Evolutionary conservation across 1,140 invertebrate species (phyloP), one percentile per base, ranked within the genome.

Genomic region (Drosophila tristis): DNA sequence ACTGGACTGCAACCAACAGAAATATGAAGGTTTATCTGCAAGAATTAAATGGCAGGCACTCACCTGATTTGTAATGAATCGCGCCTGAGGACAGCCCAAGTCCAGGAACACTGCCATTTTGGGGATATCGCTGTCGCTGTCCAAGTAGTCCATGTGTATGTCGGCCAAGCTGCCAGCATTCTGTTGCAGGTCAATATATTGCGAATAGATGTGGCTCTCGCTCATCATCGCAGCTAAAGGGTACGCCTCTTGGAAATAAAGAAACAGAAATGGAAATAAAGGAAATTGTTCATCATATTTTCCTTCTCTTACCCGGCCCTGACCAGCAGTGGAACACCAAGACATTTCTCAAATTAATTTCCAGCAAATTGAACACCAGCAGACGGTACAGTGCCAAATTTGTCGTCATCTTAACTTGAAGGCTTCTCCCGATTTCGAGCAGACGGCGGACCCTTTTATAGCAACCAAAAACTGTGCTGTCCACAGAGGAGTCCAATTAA

Each of bases 281-380:
- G 1, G 20, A 15, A 50, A 8, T 16, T 63, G 15, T 11, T 6
- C 0, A 4, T 7, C 26, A 43, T 26, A 2, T 42, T 15, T 8
- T 20, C 13, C 35, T 11, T n/a, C 31, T 25, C 45, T 63, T 49
- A 87, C 82, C 75, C 29, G 48, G n/a, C 16, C 50, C 2, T 6
- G 66, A 47, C 84, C 87, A 90, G 39, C 90, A 91, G 31, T 91
- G 80, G 70, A 91, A 91, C 9, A 90, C 50, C 3, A 79, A 55
- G 1, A 80, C 62, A 77, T 57, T 73, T 15, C 44, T 60, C 15
- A 91, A 55, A 61, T 80, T 77, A 2, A 59, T 23, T 47, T 90
- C 59, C 39, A 90, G 44, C 43, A 91, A 76, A 77, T 91, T 76
- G 50, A 82, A 74, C 11, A 90, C 35, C 66, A 91, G 78, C 13